These are phyloP conservation scores for Gorsachius goisagi DNA, from an alignment of 2,113 vertebrate species.

Conservation along the genomic window DNA sequence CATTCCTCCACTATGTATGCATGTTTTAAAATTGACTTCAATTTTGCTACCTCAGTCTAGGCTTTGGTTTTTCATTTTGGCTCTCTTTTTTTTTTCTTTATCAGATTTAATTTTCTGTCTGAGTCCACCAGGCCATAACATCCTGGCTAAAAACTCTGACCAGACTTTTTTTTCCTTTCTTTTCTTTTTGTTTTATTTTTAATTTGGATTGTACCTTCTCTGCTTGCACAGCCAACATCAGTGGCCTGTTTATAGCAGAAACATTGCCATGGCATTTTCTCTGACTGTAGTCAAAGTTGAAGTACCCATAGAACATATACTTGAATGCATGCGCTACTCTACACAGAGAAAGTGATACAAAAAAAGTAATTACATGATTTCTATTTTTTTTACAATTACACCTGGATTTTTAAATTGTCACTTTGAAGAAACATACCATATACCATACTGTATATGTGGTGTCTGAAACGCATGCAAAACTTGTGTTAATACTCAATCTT, in stretches of 20 bases:
- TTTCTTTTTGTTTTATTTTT: background rate
- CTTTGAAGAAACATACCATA: background rate
- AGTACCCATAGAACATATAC: background rate
- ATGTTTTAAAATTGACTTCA: background rate
- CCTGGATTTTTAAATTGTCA: background rate
- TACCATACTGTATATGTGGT: background rate
- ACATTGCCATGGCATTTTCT: background rate
- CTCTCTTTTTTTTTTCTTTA: background rate
- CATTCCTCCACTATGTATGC: background rate
- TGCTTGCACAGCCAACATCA: background rate
- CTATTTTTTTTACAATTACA: background rate
- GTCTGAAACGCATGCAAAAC: background rate
- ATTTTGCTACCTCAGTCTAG: background rate
- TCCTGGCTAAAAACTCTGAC: background rate
- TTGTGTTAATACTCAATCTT: background rate
- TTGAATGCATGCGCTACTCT: background rate
- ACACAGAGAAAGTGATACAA: background rate
- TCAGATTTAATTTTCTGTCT: background rate
- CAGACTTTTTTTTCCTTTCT: background rate
- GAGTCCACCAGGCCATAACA: background rate
- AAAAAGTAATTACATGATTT: background rate
- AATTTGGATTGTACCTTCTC: background rate
- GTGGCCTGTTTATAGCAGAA: background rate
- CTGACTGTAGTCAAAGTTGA: background rate
- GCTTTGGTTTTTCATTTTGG: constrained; percentile 17